Evolutionary conservation across 1,140 invertebrate species (phyloP), one percentile per base, ranked within the genome.

Genomic region (Aphaenogaster rudis): DNA sequence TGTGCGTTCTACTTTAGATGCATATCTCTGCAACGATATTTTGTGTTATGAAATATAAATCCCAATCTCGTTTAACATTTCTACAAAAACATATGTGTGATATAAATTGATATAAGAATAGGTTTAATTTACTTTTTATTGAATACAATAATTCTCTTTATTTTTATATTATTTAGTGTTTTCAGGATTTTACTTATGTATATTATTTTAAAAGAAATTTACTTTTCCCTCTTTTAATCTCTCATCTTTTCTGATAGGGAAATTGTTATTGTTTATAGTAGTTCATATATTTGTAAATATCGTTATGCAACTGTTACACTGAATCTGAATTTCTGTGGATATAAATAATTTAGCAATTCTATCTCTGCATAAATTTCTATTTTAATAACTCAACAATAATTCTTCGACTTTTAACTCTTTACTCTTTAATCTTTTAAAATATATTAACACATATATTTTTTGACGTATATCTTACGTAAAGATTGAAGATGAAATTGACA

Each of bases 31-130:
- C 21, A 57, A 39, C 42, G 39, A 82, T 72, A 59, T 71, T 82
- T 82, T 28, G 45, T 17, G 67, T 45, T 82, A 74, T 45, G 45
- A 72, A 57, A 59, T 81, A 81, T 71, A 71, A 59, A 74, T 21
- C 13, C 1, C 66, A 11, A 54, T 54, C 15, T 80, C 2, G 78
- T 69, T 79, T 79, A 66, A 21, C 13, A 8, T 39, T 13, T 66
- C 13, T 45, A 48, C 45, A 52, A 15, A 66, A 52, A 52, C 33
- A 66, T 39, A 39, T 80, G 42, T 39, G 6, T 67, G 9, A 13
- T 78, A 63, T 9, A 78, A 45, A 11, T 9, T 36, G 42, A 78
- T 45, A 33, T 78, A 17, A 45, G 8, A 63, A 48, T 48, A 17
- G 15, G 5, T 33, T 2, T 63, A 33, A 78, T 45, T 28, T n/a